Evolutionary conservation across 2,113 vertebrate genomes (phyloP).

Genomic region (Pavo muticus): DNA sequence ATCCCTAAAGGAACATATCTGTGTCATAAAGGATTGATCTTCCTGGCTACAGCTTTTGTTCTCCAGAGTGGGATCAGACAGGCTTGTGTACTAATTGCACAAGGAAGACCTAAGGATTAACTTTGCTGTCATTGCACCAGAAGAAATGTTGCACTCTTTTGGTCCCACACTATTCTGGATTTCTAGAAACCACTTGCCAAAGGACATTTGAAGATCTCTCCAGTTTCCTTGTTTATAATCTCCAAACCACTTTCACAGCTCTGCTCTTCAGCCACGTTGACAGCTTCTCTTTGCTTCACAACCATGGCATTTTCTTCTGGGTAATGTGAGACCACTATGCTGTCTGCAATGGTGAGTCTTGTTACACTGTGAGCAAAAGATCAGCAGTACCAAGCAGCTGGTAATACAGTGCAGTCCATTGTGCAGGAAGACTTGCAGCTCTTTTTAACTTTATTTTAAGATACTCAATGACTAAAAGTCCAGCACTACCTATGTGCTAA

Average conservation of each 20-base stretch:
- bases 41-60: background rate
- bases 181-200: background rate
- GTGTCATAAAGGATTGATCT: background rate
- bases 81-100: background rate
- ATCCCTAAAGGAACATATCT: background rate
- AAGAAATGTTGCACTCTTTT: background rate
- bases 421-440: background rate
- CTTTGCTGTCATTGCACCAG: background rate
- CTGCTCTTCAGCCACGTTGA: background rate
- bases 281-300: background rate
- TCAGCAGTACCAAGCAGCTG: background rate
- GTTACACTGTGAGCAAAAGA: background rate
- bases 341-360: background rate
- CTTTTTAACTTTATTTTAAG: background rate
- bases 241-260: background rate
- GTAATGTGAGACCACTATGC: background rate
- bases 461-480: background rate
- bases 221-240: background rate
- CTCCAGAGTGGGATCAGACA: background rate
- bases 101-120: background rate
- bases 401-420: background rate
- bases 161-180: background rate
- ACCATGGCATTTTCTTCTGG: background rate
- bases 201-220: background rate
- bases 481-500: background rate